Evolutionary conservation across 2,888 invertebrate species (phyloP).

Genomic region (Agrochola macilenta): DNA sequence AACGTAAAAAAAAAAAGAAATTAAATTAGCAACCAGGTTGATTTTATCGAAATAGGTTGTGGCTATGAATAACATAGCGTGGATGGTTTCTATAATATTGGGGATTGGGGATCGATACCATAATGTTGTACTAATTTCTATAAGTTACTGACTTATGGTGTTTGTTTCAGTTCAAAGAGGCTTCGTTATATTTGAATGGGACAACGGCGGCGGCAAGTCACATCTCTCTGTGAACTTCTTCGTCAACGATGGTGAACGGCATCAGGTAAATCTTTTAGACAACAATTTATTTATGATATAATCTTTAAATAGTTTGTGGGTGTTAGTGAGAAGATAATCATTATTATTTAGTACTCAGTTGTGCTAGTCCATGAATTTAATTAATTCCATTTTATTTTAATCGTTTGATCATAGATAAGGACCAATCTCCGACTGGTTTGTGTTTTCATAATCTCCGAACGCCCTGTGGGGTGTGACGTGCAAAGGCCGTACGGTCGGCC

Average conservation of each 20-base stretch:
- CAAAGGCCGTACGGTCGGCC: too few relatives aligned
- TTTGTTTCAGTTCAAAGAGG: conserved; percentile 63
- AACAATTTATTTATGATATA: background rate
- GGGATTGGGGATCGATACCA: background rate
- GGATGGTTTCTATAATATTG: background rate
- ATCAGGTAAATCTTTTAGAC: conserved; percentile 42
- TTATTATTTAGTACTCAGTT: too few relatives aligned
- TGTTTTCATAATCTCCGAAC: too few relatives aligned
- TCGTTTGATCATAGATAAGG: too few relatives aligned
- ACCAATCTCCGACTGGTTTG: too few relatives aligned
- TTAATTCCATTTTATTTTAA: too few relatives aligned
- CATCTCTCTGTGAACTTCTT: conserved; percentile 36
- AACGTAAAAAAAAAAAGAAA: background rate
- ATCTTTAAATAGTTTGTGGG: background rate
- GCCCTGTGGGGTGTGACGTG: too few relatives aligned
- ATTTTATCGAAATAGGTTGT: too few relatives aligned
- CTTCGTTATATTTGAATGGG: conserved; percentile 58
- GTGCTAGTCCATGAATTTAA: too few relatives aligned
- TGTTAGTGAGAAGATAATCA: too few relatives aligned
- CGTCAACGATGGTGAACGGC: conserved; percentile 62
- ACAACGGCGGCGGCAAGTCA: conserved; percentile 59
- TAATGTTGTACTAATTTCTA: background rate
- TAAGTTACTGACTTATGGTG: background rate
- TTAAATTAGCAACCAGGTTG: background rate
- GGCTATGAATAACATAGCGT: too few relatives aligned